phyloP scores from a whole-genome alignment of 2,888 invertebrate species.

The Cheilosia grossa region DNA sequence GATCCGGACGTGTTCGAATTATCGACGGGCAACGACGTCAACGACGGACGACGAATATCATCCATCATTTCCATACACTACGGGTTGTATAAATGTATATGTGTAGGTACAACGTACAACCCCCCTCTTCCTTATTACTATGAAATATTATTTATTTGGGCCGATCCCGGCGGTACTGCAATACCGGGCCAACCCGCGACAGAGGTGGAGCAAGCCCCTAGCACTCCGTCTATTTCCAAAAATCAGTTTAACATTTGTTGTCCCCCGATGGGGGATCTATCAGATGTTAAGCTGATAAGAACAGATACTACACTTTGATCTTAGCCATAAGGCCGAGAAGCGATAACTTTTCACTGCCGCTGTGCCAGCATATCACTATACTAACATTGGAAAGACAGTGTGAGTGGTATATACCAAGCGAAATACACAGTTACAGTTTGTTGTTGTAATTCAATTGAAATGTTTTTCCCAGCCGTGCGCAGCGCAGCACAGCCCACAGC shows the following conservation, averaged over 20 bases:
- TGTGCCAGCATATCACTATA: not conserved
- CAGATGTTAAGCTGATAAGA: constrained; percentile 19
- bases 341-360: not conserved
- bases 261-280: constrained; percentile 19
- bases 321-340: constrained; percentile 19
- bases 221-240: constrained; percentile 17
- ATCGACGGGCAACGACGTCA: too few relatives aligned
- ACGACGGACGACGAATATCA: too few relatives aligned
- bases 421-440: not conserved
- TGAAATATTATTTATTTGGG: constrained; percentile 2
- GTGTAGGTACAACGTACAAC: too few relatives aligned
- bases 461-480: not conserved
- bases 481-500: not conserved
- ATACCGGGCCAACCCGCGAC: constrained; percentile 19
- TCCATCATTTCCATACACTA: too few relatives aligned
- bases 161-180: constrained; percentile 19
- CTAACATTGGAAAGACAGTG: not conserved
- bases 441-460: not conserved
- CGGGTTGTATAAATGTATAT: too few relatives aligned
- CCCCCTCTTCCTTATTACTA: too few relatives aligned
- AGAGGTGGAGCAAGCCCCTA: constrained; percentile 17
- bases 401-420: not conserved
- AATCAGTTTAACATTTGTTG: constrained; percentile 19
- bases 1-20: too few relatives aligned
- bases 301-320: constrained; percentile 19